A percentile compares a stretch with the other conserved stretches of the same genome.
phyloP scores from a whole-genome alignment of 2,797 vertebrate species.

The Prionace glauca region DNA sequence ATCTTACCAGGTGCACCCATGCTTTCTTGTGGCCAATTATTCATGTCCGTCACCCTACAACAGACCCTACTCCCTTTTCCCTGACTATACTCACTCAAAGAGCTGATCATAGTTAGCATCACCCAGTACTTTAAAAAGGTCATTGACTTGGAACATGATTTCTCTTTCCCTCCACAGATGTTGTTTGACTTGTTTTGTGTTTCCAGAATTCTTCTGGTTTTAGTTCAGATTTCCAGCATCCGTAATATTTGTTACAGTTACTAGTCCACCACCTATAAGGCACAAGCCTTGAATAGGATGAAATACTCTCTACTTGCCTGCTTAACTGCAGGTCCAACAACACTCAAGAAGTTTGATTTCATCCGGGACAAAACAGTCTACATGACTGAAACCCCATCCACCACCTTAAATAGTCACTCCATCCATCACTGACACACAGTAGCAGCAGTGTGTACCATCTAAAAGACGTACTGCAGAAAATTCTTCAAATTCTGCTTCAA shows the following conservation, averaged over 20 bases:
- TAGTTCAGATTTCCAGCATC: not conserved
- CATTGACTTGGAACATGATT: not conserved
- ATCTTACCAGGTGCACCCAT: not conserved
- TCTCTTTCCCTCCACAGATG: not conserved
- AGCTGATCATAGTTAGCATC: not conserved
- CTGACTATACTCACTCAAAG: not conserved
- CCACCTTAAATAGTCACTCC: too few relatives aligned
- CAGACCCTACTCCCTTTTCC: not conserved
- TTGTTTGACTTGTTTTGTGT: not conserved
- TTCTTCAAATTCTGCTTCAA: too few relatives aligned
- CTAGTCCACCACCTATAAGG: not conserved
- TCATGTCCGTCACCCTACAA: not conserved
- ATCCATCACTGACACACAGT: too few relatives aligned
- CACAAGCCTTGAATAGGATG: too few relatives aligned
- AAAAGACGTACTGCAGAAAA: too few relatives aligned
- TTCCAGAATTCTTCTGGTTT: not conserved
- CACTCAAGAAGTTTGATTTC: too few relatives aligned
- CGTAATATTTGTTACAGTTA: not conserved
- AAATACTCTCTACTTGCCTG: too few relatives aligned
- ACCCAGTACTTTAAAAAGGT: not conserved
- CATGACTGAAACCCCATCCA: too few relatives aligned
- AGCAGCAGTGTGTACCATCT: too few relatives aligned
- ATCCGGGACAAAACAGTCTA: too few relatives aligned
- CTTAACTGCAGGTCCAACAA: too few relatives aligned
- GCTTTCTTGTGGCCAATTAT: not conserved